phyloP scores from a whole-genome alignment of 1,140 invertebrate genomes.

The Tetramorium alpestre region DNA sequence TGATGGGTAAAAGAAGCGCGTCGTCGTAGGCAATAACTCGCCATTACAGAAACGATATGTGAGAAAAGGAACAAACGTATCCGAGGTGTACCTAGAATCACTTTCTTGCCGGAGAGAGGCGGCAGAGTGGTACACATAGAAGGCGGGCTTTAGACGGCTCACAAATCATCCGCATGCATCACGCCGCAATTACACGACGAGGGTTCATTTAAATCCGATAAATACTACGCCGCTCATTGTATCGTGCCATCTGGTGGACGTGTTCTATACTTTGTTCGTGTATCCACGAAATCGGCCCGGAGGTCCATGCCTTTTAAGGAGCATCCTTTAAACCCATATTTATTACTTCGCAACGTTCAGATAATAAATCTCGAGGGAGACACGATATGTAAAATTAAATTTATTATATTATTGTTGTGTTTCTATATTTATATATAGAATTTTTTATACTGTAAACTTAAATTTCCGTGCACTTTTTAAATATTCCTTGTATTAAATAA shows the following conservation, averaged over 20 bases:
- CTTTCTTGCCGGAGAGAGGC: constrained; percentile 49
- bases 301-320: constrained; percentile 34
- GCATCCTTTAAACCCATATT: constrained; percentile 58
- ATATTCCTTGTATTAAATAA: background rate
- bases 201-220: constrained; percentile 85
- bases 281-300: constrained; percentile 50
- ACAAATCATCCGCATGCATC: constrained; percentile 85
- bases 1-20: constrained; percentile 65
- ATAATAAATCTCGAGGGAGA: constrained; percentile 35
- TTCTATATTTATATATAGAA: background rate
- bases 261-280: constrained; percentile 49
- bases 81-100: constrained; percentile 63
- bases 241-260: constrained; percentile 77
- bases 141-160: constrained; percentile 76
- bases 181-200: constrained; percentile 85
- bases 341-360: constrained; percentile 41
- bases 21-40: constrained; percentile 73
- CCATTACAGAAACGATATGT: constrained; percentile 71
- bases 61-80: constrained; percentile 55
- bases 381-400: constrained; percentile 32
- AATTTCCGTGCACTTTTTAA: background rate
- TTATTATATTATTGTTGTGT: background rate
- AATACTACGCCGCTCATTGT: constrained; percentile 83
- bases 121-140: constrained; percentile 66
- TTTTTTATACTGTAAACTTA: background rate